phyloP scores from a whole-genome alignment of 2,797 vertebrate species.

The Caiman crocodilus region DNA sequence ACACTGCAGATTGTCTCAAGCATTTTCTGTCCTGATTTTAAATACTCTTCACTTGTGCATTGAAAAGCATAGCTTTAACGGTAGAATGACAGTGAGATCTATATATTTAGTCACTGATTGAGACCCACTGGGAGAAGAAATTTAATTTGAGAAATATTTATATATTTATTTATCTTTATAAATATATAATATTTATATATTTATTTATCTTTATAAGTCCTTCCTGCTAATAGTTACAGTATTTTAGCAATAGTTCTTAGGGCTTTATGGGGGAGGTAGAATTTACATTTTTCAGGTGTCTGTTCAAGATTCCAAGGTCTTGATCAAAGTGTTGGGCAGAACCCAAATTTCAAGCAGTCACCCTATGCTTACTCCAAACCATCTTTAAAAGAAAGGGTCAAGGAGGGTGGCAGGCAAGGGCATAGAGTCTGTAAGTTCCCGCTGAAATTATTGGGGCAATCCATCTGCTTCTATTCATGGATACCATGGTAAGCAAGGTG shows the following conservation, averaged over 20 bases:
- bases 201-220: not conserved
- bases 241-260: not conserved
- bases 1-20: not conserved
- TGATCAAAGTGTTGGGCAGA: not conserved
- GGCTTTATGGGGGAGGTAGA: not conserved
- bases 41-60: not conserved
- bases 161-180: too few species aligned
- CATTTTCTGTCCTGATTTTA: not conserved
- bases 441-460: not conserved
- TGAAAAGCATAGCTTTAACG: not conserved
- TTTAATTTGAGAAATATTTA: not conserved
- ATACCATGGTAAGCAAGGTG: not conserved
- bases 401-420: not conserved
- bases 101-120: not conserved
- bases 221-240: not conserved
- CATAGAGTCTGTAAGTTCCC: not conserved
- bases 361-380: not conserved
- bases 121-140: not conserved
- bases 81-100: not conserved
- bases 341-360: not conserved
- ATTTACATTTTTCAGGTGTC: fast-evolving
- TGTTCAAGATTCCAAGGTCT: not conserved
- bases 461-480: not conserved
- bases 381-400: not conserved
- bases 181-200: too few species aligned